These are phyloP conservation scores for Mythimna ferrago DNA, from an alignment of 2,888 invertebrate species.

Conservation along the genomic window DNA sequence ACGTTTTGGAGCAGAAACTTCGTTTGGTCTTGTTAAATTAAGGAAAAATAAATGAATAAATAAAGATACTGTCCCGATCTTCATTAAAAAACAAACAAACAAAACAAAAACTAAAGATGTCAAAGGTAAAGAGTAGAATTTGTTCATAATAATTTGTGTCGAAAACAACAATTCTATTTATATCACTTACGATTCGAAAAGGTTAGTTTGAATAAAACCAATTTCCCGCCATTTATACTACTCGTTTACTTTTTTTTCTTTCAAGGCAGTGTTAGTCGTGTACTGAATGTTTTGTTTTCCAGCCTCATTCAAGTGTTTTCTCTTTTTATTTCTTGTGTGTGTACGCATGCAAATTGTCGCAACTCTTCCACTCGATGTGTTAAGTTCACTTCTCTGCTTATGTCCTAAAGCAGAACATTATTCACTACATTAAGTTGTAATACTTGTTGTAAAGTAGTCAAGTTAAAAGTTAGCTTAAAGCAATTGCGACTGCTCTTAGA, in stretches of 20 bases:
- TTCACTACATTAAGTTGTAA: conserved; percentile 36
- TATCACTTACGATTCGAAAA: conserved; percentile 43
- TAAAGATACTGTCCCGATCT: conserved; percentile 11
- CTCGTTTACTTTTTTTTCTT: conserved; percentile 16
- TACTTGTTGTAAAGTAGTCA: conserved; percentile 26
- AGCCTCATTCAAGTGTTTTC: conserved; percentile 5
- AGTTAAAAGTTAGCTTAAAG: conserved; percentile 39
- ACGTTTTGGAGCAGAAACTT: too few species aligned
- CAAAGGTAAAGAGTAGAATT: conserved; percentile 33
- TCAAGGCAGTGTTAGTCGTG: conserved; percentile 16
- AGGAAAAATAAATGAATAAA: conserved; percentile 7
- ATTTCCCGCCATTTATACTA: conserved; percentile 27
- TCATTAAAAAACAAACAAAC: conserved; percentile 24
- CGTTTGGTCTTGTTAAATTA: background rate
- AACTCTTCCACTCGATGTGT: conserved; percentile 35
- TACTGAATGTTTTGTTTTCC: conserved; percentile 23
- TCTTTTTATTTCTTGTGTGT: conserved; percentile 27
- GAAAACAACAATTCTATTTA: conserved; percentile 39
- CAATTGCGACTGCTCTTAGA: conserved; percentile 37
- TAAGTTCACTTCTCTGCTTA: conserved; percentile 48
- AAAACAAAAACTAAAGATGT: conserved; percentile 42
- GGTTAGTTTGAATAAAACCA: conserved; percentile 33
- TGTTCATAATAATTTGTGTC: conserved; percentile 16
- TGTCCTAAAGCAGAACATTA: conserved; percentile 28
- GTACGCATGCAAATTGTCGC: conserved; percentile 36